Base-by-base conservation (phyloP, 2,113 vertebrate genomes). In the Ibidorhyncha struthersii region DNA sequence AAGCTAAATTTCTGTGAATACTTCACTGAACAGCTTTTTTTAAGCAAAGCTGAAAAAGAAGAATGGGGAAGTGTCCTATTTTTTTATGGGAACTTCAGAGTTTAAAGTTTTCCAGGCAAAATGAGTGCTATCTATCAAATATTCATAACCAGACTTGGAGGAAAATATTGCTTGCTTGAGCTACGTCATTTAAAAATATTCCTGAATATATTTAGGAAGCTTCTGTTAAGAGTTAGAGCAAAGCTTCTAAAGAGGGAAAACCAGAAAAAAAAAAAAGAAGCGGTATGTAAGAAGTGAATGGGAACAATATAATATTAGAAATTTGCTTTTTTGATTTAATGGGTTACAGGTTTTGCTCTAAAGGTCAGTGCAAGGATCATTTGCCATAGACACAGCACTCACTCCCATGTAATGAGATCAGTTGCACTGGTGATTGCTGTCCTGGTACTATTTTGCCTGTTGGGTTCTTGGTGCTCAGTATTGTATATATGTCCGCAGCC, bases 121-220 rank as follows among this genome's bases (percentile, higher is more conserved):
- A 56, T 36, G 71, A 70, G 56, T 85, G 77, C 80, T 89, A n/a
- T 81, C 63, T 92, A 26, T 96, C 95, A 91, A 96, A 96, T 94
- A 96, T 96, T 90, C 91, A 90, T 95, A 73, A 92, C 81, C 86
- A 93, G 93, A 93, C 93, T 85, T 89, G 70, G 96, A 93, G 66
- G 77, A 94, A 93, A 93, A 80, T 73, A 27, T 40, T 38, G 66
- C 69, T 85, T 91, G 58, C 76, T 95, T 40, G 32, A 91, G 87
- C 93, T 82, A 38, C 66, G 89, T 53, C 2, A 82, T 66, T 94
- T 91, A 53, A 92, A 94, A 95, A 91, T 87, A 94, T 82, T 94
- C 74, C 66, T 95, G 93, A 93, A 96, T 97, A 80, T 88, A 70
- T 96, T 96, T 91, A 89, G 65, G 41, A 29, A 96, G 12, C 65